Percentiles rank a stretch among this genome's conserved stretches.
Evolutionary conservation across 2,888 invertebrate genomes (phyloP).

Genomic region (Schizotus pectinicornis): DNA sequence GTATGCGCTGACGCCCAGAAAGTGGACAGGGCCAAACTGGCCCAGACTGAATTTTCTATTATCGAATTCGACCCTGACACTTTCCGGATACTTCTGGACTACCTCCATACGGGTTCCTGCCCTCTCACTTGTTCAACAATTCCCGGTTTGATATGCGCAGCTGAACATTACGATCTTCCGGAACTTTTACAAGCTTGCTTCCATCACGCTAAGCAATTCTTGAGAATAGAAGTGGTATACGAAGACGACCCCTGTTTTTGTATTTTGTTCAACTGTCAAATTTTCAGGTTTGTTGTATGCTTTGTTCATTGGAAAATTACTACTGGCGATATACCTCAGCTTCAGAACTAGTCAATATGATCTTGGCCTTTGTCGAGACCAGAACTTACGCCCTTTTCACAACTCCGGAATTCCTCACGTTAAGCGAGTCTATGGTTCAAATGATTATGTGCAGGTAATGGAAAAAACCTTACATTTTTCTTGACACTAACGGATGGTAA

Average conservation of each 20-base stretch:
- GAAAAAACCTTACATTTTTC: neutral
- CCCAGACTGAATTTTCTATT: conserved; percentile 94
- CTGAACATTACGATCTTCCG: conserved; percentile 92
- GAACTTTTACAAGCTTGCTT: conserved; percentile 93
- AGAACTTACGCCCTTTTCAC: conserved; percentile 85
- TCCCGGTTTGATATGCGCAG: conserved; percentile 91
- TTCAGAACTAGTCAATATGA: conserved; percentile 93
- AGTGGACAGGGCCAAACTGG: conserved; percentile 88
- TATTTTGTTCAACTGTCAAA: neutral
- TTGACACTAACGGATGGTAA: neutral
- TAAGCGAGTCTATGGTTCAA: conserved; percentile 94
- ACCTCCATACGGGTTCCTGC: conserved; percentile 91
- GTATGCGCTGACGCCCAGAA: conserved; percentile 95
- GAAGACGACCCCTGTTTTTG: no score
- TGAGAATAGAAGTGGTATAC: conserved; percentile 85
- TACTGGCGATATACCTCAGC: conserved; percentile 96
- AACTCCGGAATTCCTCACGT: conserved; percentile 80
- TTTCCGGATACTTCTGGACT: conserved; percentile 87
- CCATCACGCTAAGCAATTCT: conserved; percentile 93
- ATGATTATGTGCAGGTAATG: conserved; percentile 81
- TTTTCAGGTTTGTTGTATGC: conserved; percentile 84
- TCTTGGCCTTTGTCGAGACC: conserved; percentile 87
- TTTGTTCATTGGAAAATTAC: conserved; percentile 90
- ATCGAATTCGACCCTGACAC: conserved; percentile 96
- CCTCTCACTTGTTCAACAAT: conserved; percentile 90